These are phyloP conservation scores for Aspidiotus rigidus DNA, from an alignment of 2,888 invertebrate species.

Conservation along the genomic window DNA sequence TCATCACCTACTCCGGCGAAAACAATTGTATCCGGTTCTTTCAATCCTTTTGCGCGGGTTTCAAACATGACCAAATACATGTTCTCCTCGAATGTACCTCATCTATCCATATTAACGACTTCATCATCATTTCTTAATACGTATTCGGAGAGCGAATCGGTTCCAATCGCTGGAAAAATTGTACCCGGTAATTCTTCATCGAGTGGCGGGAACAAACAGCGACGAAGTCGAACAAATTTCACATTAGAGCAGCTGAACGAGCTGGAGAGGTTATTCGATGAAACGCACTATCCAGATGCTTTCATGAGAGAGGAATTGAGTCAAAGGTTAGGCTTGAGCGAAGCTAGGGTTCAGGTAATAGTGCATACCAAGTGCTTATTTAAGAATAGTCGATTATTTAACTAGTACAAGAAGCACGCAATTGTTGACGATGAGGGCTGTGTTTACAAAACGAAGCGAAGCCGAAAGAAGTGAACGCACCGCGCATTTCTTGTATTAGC, in stretches of 20 bases:
- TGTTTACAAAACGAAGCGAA: not conserved
- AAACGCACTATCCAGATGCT: constrained; percentile 91
- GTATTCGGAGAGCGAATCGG: not conserved
- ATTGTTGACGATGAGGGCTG: not conserved
- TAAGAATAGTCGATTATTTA: not conserved
- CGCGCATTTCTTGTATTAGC: too few species aligned
- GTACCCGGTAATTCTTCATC: constrained; percentile 4
- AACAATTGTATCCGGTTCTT: not conserved
- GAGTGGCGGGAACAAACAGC: constrained; percentile 46
- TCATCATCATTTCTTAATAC: not conserved
- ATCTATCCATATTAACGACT: not conserved
- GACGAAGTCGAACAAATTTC: constrained; percentile 85
- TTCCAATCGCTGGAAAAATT: constrained; percentile 1
- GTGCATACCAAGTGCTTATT: not conserved
- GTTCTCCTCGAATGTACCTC: constrained; percentile 8
- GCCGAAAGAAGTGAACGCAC: too few species aligned
- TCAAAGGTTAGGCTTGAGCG: constrained; percentile 76
- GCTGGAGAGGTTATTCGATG: constrained; percentile 81
- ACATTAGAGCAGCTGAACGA: constrained; percentile 88
- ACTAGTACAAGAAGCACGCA: not conserved
- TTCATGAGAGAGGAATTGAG: constrained; percentile 83
- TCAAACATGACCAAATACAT: constrained; percentile 22
- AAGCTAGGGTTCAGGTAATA: constrained; percentile 79
- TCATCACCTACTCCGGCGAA: constrained; percentile 6
- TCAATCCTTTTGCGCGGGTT: constrained; percentile 3